Evolutionary conservation across 2,113 vertebrate species (phyloP).

Genomic region (Halcyon malimbica): DNA sequence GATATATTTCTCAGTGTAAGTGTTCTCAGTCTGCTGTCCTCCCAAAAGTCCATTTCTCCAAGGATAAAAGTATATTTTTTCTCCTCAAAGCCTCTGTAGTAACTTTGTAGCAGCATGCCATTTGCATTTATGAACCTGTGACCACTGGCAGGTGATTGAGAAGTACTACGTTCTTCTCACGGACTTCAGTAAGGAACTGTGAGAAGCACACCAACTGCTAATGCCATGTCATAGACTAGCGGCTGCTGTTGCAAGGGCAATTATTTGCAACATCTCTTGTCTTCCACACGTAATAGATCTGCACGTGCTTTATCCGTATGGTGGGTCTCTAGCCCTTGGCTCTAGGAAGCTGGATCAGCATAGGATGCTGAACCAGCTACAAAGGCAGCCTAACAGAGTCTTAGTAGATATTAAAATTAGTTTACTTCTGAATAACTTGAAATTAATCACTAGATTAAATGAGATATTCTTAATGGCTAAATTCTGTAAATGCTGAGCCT

Average conservation of each 20-base stretch:
- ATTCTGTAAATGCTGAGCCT: not conserved
- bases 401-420: not conserved
- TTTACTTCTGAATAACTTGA: not conserved
- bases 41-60: not conserved
- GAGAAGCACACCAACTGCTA: not conserved
- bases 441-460: not conserved
- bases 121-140: not conserved
- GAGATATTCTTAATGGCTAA: not conserved
- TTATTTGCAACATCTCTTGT: not conserved
- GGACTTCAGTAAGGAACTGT: not conserved
- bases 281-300: not conserved
- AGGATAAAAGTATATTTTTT: not conserved
- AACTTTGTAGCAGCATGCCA: not conserved
- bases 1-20: not conserved
- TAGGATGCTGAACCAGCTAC: not conserved
- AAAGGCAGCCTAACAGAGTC: slow-evolving; percentile 12
- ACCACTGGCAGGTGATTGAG: not conserved
- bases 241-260: not conserved
- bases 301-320: not conserved
- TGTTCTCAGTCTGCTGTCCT: not conserved
- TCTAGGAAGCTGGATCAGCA: not conserved
- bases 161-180: not conserved
- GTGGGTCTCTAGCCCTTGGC: slow-evolving; percentile 2
- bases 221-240: not conserved
- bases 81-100: not conserved